Conservation (phyloP, 1,140 invertebrate species). For the Sarcophaga bullata region DNA sequence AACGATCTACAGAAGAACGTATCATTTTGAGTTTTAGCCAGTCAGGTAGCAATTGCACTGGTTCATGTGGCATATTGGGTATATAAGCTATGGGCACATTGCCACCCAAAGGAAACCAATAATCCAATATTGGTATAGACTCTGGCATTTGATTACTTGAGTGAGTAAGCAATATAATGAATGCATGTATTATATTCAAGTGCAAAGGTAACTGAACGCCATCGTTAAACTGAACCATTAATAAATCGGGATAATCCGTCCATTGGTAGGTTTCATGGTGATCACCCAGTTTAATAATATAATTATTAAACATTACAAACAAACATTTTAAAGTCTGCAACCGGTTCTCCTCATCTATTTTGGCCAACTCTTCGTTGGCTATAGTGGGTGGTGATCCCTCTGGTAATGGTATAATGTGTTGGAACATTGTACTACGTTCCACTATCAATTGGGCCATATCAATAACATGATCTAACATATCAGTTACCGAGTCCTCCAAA, state of each 20-base stretch:
- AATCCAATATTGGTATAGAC: conserved; percentile 72
- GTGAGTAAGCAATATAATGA: conserved; percentile 88
- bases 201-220: conserved; percentile 87
- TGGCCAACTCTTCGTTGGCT: conserved; percentile 66
- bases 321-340: conserved; percentile 76
- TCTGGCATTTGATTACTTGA: conserved; percentile 60
- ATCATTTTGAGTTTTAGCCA: conserved; percentile 96
- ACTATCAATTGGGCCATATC: conserved; percentile 93
- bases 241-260: conserved; percentile 76
- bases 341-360: conserved; percentile 66
- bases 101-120: conserved; percentile 77
- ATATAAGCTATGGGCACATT: conserved; percentile 79
- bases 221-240: conserved; percentile 85
- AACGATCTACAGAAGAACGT: conserved; percentile 80
- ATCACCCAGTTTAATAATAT: conserved; percentile 68
- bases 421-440: conserved; percentile 89
- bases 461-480: conserved; percentile 73
- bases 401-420: conserved; percentile 76
- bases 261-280: conserved; percentile 75
- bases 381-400: conserved; percentile 59
- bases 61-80: conserved; percentile 84
- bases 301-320: conserved; percentile 65
- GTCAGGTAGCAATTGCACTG: conserved; percentile 88
- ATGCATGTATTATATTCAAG: conserved; percentile 90
- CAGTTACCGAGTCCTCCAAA: conserved; percentile 72